phyloP scores from a whole-genome alignment of 1,140 invertebrate genomes.

The Nebria ingens region DNA sequence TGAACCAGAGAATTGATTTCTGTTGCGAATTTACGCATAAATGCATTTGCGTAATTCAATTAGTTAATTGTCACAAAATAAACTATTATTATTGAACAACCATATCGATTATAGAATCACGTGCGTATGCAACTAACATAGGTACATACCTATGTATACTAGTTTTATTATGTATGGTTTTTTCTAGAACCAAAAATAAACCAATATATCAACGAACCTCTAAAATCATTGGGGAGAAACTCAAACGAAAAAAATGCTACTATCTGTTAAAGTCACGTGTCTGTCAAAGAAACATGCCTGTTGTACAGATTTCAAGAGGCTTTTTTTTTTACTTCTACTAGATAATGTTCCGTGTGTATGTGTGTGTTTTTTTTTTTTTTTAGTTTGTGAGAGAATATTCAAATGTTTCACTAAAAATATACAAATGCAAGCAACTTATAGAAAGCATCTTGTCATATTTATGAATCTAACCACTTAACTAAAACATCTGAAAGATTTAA shows the following conservation, averaged over 20 bases:
- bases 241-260: neutral
- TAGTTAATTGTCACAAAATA: no score
- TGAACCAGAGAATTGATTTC: conserved; percentile 7
- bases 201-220: neutral
- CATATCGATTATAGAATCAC: no score
- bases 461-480: neutral
- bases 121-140: no score
- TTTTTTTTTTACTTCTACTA: neutral
- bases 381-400: neutral
- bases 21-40: neutral
- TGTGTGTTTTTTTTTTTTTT: neutral
- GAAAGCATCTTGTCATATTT: neutral
- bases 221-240: neutral
- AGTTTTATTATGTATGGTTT: no score
- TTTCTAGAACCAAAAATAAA: conserved; percentile 1
- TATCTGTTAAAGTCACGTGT: neutral
- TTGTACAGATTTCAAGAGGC: neutral
- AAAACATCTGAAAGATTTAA: no score
- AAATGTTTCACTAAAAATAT: neutral
- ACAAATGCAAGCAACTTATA: neutral
- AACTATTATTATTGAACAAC: no score
- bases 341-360: neutral
- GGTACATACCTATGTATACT: no score
- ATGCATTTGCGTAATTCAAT: no score
- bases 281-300: neutral